phyloP scores from a whole-genome alignment of 2,888 invertebrate species.

The Caenorhabditis sp. region DNA sequence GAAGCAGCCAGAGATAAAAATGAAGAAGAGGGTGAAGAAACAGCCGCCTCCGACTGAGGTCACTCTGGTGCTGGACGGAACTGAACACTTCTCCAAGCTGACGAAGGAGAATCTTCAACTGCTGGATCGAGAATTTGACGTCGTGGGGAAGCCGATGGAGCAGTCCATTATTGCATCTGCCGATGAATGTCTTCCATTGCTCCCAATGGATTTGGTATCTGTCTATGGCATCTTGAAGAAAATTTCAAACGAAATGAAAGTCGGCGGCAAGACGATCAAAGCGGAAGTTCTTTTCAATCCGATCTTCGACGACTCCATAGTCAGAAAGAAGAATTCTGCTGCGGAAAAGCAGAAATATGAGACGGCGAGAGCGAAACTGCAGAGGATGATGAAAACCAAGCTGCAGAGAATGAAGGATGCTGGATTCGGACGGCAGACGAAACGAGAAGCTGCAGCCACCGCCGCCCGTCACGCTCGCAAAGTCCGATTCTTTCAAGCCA shows the following conservation, averaged over 20 bases:
- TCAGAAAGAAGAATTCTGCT: too few species aligned
- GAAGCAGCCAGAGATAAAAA: background rate
- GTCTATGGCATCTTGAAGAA: too few species aligned
- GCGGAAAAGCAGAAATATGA: slow-evolving; percentile 6
- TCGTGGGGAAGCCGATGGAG: background rate
- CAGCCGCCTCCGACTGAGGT: background rate
- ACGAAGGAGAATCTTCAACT: slow-evolving; percentile 19
- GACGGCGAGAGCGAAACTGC: slow-evolving; percentile 1
- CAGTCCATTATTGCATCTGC: background rate
- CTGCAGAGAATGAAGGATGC: background rate
- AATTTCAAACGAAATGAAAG: background rate
- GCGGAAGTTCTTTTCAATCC: background rate
- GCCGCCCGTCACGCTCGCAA: slow-evolving; percentile 20
- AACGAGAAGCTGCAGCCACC: slow-evolving; percentile 1
- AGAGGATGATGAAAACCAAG: background rate
- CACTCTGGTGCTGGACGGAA: slow-evolving; percentile 30
- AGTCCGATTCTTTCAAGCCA: slow-evolving; percentile 11
- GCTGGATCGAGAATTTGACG: slow-evolving; percentile 17
- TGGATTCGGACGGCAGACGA: background rate
- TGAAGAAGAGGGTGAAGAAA: background rate
- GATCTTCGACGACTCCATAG: background rate
- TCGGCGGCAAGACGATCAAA: background rate
- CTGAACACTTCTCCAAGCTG: slow-evolving; percentile 1
- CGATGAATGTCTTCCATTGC: background rate
- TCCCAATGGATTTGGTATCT: background rate